Evolutionary conservation across 2,888 invertebrate genomes (phyloP), one percentile per base, ranked within the genome.

Genomic region (Xanthia togata): DNA sequence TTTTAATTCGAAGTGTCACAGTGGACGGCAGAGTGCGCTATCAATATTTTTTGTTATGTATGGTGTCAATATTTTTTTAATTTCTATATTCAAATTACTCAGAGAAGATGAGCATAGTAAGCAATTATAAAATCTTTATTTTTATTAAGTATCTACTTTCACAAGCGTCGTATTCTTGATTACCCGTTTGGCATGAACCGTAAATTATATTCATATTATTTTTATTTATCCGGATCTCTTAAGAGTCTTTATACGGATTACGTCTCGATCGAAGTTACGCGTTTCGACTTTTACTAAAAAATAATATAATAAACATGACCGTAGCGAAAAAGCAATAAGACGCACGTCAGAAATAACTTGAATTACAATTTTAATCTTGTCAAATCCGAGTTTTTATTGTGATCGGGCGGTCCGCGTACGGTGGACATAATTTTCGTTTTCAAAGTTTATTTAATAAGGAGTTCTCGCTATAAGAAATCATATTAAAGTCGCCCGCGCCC

Each of bases 311-410:
- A 90, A 90, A 89, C 85, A 89, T 83, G 87, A 91, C 93, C 93
- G 94, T 93, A 95, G 93, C 95, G 92, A 95, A 95, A 93, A 94
- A 92, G 93, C 96, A 96, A 96, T 96, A 96, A 96, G 94, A 94
- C 91, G 94, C 93, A 93, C 90, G 96, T 96, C 96, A 95, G 91
- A 94, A 93, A 94, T 95, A 95, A 95, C 95, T 95, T 95, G 95
- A 95, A 94, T 95, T 96, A 96, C 95, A 96, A 95, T 96, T 96
- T 96, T 95, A 96, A 96, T 96, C 96, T 95, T 95, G 95, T 95
- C 96, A 94, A 95, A 96, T 96, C 96, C 96, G 92, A 91, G 92
- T 94, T 95, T 96, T 96, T 96, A 96, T 96, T 94, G 94, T 93
- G 92, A 92, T 92, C 93, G 91, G 91, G 85, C 91, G 92, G 88